phyloP scores from a whole-genome alignment of 2,113 vertebrate species.

The Synodontis membranacea region DNA sequence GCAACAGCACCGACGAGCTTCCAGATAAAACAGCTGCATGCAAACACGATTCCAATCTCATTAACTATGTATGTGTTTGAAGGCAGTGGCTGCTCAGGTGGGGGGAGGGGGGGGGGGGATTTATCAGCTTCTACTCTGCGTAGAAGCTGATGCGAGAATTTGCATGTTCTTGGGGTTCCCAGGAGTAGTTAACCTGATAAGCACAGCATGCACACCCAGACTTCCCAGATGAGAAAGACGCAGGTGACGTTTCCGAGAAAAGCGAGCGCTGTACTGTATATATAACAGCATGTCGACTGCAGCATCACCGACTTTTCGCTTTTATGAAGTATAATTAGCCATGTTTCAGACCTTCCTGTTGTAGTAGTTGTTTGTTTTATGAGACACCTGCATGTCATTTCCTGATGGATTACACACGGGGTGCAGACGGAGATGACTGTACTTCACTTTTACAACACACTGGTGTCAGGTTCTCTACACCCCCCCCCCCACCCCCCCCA shows the following conservation, averaged over 20 bases:
- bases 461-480: background rate
- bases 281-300: constrained; percentile 33
- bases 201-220: background rate
- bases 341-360: constrained; percentile 46
- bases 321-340: constrained; percentile 56
- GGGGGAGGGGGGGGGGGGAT: background rate
- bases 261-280: background rate
- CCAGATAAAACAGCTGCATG: constrained; percentile 41
- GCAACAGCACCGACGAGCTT: background rate
- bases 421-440: constrained; percentile 17
- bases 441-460: background rate
- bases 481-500: too few species aligned
- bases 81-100: background rate
- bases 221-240: background rate
- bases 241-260: background rate
- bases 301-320: constrained; percentile 24
- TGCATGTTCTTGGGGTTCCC: background rate
- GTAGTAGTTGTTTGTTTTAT: constrained; percentile 54
- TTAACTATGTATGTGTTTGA: background rate
- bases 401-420: constrained; percentile 46
- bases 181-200: background rate
- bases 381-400: constrained; percentile 60
- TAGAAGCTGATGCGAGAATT: background rate
- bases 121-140: too few species aligned
- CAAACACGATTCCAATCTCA: background rate